phyloP scores from a whole-genome alignment of 1,140 invertebrate species.

The Drosophila lacteicornis region DNA sequence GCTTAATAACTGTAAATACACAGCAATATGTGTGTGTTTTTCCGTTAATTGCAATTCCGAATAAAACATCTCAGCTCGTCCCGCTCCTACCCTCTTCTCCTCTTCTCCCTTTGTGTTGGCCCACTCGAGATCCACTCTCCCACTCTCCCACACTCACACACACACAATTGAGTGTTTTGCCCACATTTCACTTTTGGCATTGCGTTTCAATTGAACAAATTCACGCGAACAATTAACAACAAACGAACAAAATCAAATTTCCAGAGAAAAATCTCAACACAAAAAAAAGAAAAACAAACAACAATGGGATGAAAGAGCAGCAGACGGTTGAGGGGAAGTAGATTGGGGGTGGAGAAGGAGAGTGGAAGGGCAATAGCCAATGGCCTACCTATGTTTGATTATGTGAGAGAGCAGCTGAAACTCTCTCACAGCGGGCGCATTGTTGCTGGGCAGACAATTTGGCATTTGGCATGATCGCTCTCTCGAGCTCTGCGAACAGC shows the following conservation, averaged over 20 bases:
- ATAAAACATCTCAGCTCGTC: slow-evolving; percentile 27
- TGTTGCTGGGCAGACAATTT: slow-evolving; percentile 47
- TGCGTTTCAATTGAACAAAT: slow-evolving; percentile 83
- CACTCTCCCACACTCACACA: slow-evolving; percentile 2
- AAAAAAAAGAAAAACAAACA: slow-evolving; percentile 40
- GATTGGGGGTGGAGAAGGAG: slow-evolving; percentile 2
- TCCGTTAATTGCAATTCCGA: slow-evolving; percentile 21
- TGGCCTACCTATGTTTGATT: slow-evolving; percentile 30
- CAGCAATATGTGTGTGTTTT: slow-evolving; percentile 16
- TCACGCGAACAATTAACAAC: slow-evolving; percentile 84
- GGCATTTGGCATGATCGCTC: slow-evolving; percentile 57
- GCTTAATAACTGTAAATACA: slow-evolving; percentile 19
- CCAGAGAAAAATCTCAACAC: slow-evolving; percentile 61
- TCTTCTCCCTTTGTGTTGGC: background rate
- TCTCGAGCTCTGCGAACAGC: slow-evolving; percentile 12
- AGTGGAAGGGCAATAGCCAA: slow-evolving; percentile 18
- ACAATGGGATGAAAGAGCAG: slow-evolving; percentile 41
- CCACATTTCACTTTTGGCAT: slow-evolving; percentile 82
- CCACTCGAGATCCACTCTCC: slow-evolving; percentile 46
- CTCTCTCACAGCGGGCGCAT: slow-evolving; percentile 2
- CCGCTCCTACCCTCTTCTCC: background rate
- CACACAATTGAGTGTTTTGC: slow-evolving; percentile 75
- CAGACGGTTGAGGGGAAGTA: background rate
- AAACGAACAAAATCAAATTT: slow-evolving; percentile 67
- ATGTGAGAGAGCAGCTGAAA: slow-evolving; percentile 11